Conservation (phyloP, 2,888 invertebrate species). For the Drymonia ruficornis region DNA sequence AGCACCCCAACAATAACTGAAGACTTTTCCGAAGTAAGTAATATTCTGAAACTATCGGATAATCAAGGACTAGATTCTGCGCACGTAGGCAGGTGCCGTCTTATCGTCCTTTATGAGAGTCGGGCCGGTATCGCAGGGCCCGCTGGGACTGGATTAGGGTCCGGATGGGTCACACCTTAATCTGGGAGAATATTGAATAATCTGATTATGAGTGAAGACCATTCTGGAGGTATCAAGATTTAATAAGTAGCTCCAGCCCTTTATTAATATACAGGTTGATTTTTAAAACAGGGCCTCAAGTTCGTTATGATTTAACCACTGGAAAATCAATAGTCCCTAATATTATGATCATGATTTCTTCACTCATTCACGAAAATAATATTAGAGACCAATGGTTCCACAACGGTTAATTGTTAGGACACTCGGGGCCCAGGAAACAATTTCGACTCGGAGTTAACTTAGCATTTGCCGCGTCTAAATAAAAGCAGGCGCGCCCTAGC, state of each 20-base stretch:
- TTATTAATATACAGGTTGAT: not conserved
- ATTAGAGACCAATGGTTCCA: too few relatives aligned
- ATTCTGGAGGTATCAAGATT: conserved; percentile 1
- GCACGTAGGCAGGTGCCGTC: conserved; percentile 3
- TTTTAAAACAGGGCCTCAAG: too few relatives aligned
- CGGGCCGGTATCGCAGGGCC: not conserved
- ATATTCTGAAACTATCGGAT: not conserved
- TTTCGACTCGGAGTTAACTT: too few relatives aligned
- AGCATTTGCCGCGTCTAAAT: too few relatives aligned
- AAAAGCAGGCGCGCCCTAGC: too few relatives aligned
- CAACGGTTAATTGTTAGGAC: too few relatives aligned
- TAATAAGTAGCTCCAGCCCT: not conserved
- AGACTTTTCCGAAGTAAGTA: too few relatives aligned
- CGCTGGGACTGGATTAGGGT: not conserved
- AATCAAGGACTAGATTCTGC: not conserved
- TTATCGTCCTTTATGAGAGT: conserved; percentile 1
- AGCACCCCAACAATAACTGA: not conserved
- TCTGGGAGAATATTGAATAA: not conserved
- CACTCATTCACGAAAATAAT: too few relatives aligned
- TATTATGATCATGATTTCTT: too few relatives aligned
- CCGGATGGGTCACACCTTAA: not conserved
- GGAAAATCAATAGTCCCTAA: too few relatives aligned
- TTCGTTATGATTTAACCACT: too few relatives aligned
- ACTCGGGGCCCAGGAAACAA: too few relatives aligned
- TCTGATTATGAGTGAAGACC: not conserved